Percentiles rank a stretch among this genome's conserved stretches.
Evolutionary conservation across 2,888 invertebrate species (phyloP).

Genomic region (Lissocephala sabroskyi): DNA sequence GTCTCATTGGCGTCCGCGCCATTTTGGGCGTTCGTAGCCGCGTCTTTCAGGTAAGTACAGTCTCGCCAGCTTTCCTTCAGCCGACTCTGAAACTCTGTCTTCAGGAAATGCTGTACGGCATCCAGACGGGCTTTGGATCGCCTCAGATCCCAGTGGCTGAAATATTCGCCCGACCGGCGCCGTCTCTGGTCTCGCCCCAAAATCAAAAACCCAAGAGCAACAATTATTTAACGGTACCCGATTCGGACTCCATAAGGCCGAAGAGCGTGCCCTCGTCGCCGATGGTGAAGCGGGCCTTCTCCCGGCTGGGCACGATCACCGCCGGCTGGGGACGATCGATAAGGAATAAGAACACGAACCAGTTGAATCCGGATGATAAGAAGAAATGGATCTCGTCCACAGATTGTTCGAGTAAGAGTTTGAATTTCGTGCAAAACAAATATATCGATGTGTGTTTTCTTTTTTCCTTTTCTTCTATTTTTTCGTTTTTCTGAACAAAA

Average conservation of each 20-base stretch:
- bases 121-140: constrained; percentile 93
- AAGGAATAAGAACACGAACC: constrained; percentile 87
- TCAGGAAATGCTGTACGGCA: constrained; percentile 94
- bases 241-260: constrained; percentile 87
- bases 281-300: constrained; percentile 93
- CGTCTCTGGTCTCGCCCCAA: constrained; percentile 88
- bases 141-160: constrained; percentile 95
- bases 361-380: constrained; percentile 87
- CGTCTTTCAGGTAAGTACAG: constrained; percentile 73
- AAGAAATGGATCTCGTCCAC: constrained; percentile 94
- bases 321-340: constrained; percentile 93
- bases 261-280: constrained; percentile 95
- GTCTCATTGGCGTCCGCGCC: constrained; percentile 91
- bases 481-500: too few relatives aligned
- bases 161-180: constrained; percentile 87
- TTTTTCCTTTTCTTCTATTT: constrained; percentile 24
- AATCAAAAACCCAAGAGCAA: constrained; percentile 91
- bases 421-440: constrained; percentile 57
- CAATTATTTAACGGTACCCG: constrained; percentile 93
- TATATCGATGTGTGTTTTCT: constrained; percentile 71
- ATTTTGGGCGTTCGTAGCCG: constrained; percentile 92
- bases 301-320: constrained; percentile 90
- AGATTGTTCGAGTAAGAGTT: constrained; percentile 88
- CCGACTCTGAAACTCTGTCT: neutral
- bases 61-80: too few relatives aligned